These are phyloP conservation scores for Nomada ruficornis DNA, from an alignment of 2,888 invertebrate genomes.

Conservation along the genomic window DNA sequence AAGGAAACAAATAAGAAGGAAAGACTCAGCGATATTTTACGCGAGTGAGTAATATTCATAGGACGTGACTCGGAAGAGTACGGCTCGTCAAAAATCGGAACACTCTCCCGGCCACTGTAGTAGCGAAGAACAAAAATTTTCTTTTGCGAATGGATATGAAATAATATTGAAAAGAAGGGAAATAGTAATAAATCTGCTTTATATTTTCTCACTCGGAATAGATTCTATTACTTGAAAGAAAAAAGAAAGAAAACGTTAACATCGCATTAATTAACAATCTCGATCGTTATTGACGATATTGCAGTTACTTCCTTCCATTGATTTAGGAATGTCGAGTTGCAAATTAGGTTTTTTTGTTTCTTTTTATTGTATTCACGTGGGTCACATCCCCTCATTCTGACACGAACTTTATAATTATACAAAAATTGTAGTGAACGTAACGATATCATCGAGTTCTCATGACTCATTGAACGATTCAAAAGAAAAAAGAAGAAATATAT, in stretches of 20 bases:
- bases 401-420: conserved; percentile 8
- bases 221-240: conserved; percentile 32
- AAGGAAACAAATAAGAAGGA: background rate
- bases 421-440: background rate
- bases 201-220: conserved; percentile 63
- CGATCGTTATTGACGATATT: conserved; percentile 11
- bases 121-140: conserved; percentile 29
- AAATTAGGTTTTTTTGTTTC: conserved; percentile 24
- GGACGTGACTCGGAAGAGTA: conserved; percentile 62
- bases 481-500: conserved; percentile 18
- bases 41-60: conserved; percentile 60
- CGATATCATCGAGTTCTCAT: conserved; percentile 17
- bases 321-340: conserved; percentile 40
- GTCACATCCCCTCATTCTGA: background rate
- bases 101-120: conserved; percentile 44
- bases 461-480: conserved; percentile 22
- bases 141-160: conserved; percentile 29
- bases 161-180: conserved; percentile 24
- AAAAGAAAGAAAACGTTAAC: too few relatives aligned
- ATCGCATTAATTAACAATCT: conserved; percentile 1
- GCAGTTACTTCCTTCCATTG: conserved; percentile 36
- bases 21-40: conserved; percentile 61
- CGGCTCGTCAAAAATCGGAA: conserved; percentile 65
- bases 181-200: conserved; percentile 52
- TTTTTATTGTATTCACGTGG: conserved; percentile 7